Base-by-base conservation (phyloP, 2,113 vertebrate species). In the Potamarius usumacintae region DNA sequence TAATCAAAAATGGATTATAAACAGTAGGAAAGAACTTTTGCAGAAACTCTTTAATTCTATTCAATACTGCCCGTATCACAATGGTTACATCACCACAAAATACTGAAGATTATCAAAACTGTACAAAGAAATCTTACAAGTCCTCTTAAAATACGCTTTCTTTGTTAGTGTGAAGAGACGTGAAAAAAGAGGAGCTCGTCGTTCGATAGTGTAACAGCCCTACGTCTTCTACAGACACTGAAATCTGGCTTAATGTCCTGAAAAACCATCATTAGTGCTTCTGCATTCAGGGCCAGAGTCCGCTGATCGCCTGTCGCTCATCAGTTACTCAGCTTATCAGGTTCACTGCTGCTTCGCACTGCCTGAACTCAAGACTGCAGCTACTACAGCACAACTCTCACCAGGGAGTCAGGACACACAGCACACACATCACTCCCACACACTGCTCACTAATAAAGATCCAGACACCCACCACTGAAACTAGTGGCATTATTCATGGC, bases 91-190 rank as follows among this genome's bases (percentile, higher is more conserved):
- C 96, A 98, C 97, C 94, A 96, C 96, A 97, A 98, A 98, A 96
- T 97, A 99, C 97, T 96, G 96, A 95, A 96, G 97, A 94, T 99
- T 99, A 99, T 99, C 97, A 99, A 99, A 92, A 96, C 97, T 94
- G 96, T 99, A 99, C 97, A 98, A 96, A 95, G 97, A 82, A 94
- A 95, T 97, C 95, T 96, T 98, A 98, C 97, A 98, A 96, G 91
- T 96, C 92, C 89, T 97, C 97, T 42, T 97, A 99, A 99, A 99
- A 99, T 97, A 98, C 97, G 96, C 96, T 97, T 97, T 93, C 95
- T 94, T 95, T 94, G 95, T 96, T 96, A 95, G 94, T 94, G 93
- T 94, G 90, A 94, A 96, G 95, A 87, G 95, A 94, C 2, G 20
- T 62, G 55, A 95, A 92, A 89, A 87, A 90, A 91, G 85, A 87